Conservation (phyloP, 1,140 invertebrate genomes). For the Coptotermes formosanus region DNA sequence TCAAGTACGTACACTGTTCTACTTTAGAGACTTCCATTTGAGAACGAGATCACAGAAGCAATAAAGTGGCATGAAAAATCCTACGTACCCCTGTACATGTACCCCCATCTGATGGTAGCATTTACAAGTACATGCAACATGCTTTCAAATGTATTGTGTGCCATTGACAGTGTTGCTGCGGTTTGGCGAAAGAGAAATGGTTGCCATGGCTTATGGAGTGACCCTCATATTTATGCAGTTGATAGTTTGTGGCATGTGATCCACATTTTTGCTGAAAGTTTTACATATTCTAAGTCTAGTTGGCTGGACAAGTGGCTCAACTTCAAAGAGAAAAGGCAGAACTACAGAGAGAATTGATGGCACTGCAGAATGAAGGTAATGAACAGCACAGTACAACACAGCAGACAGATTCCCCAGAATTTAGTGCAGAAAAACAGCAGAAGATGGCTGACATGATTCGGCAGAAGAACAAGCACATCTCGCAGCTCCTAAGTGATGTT, state of each 20-base stretch:
- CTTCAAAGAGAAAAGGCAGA: slow-evolving; percentile 32
- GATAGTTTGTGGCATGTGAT: background rate
- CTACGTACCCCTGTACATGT: no score
- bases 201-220: no score
- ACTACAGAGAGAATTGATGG: slow-evolving; percentile 31
- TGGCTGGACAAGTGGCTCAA: slow-evolving; percentile 21
- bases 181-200: no score
- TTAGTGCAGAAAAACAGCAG: slow-evolving; percentile 46
- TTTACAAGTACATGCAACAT: no score
- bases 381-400: slow-evolving; percentile 35
- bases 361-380: slow-evolving; percentile 39
- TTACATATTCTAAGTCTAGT: background rate
- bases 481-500: slow-evolving; percentile 52
- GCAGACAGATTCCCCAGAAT: slow-evolving; percentile 33
- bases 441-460: slow-evolving; percentile 55
- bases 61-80: no score
- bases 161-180: no score
- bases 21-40: no score
- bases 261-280: background rate
- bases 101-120: no score
- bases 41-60: no score
- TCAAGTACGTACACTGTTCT: no score
- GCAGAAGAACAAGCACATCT: slow-evolving; percentile 66
- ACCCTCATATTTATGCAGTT: background rate
- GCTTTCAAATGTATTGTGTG: no score